phyloP scores from a whole-genome alignment of 2,888 invertebrate genomes.

The Drosophila rellima region DNA sequence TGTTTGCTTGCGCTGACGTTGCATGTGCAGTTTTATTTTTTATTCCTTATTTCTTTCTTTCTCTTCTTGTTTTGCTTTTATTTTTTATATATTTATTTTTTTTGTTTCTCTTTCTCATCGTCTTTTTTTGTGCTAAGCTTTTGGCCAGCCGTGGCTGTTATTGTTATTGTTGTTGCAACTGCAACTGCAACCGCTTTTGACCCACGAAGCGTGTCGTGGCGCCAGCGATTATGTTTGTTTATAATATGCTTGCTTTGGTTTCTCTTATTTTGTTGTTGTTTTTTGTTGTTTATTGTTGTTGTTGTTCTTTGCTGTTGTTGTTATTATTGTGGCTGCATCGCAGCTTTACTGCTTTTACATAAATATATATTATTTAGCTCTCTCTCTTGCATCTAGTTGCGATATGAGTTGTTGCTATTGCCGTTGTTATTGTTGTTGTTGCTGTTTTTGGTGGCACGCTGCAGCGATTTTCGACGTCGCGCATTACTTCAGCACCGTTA shows the following conservation, averaged over 20 bases:
- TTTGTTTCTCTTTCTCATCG: slow-evolving; percentile 22
- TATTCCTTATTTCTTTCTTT: slow-evolving; percentile 27
- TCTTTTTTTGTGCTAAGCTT: slow-evolving; percentile 32
- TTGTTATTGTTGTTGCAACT: slow-evolving; percentile 49
- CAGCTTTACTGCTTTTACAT: slow-evolving; percentile 61
- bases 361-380: slow-evolving; percentile 14
- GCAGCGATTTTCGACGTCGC: slow-evolving; percentile 73
- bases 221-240: slow-evolving; percentile 82
- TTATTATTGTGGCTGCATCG: slow-evolving; percentile 52
- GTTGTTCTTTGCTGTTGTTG: slow-evolving; percentile 48
- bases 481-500: slow-evolving; percentile 81
- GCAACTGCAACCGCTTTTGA: slow-evolving; percentile 81
- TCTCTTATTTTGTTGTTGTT: slow-evolving; percentile 50
- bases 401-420: slow-evolving; percentile 31
- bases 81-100: slow-evolving; percentile 24
- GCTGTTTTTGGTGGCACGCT: slow-evolving; percentile 65
- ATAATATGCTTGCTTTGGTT: slow-evolving; percentile 70
- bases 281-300: slow-evolving; percentile 39
- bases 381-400: slow-evolving; percentile 27
- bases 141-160: slow-evolving; percentile 40
- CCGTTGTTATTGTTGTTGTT: slow-evolving; percentile 22
- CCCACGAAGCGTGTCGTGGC: slow-evolving; percentile 79
- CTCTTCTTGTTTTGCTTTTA: slow-evolving; percentile 28
- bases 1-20: slow-evolving; percentile 47
- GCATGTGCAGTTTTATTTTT: slow-evolving; percentile 60